Evolutionary conservation across 2,888 invertebrate species (phyloP), one percentile per base, ranked within the genome.

Genomic region (Tiphia femorata): DNA sequence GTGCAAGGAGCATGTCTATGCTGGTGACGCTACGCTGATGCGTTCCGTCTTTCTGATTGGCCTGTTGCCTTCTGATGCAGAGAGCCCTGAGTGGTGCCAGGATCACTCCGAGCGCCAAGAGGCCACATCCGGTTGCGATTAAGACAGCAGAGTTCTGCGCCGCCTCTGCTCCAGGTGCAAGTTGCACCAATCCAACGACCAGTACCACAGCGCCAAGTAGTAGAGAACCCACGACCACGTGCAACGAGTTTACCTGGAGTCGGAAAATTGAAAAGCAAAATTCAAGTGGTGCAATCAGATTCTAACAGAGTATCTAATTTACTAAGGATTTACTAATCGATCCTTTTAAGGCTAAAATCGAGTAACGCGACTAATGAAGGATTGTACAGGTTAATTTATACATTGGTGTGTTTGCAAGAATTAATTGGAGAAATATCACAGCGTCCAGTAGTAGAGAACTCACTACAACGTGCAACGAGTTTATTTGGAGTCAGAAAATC

Each of bases 151-250:
- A 88, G 77, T 92, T 91, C 76, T 91, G 91, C 0, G 91, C 91
- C 10, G 91, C 91, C 76, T 92, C 92, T 0, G 92, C 92, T 10
- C 91, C 91, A 1, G 92, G 92, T 8, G 91, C 91, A 68, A 92
- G 84, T 82, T 92, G 92, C 61, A 92, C 92, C 78, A 92, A 84
- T 20, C 92, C 92, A 68, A 92, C 92, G 59, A 92, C 90, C 75
- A 92, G 84, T 59, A 91, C 87, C 72, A 92, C 91, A 64, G 91
- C 90, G 49, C 92, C 92, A 56, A 92, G 85, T 42, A 92, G 87
- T 58, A 92, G 84, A 10, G 90, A 91, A 14, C 92, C 90, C 62
- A 92, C 92, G 61, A 92, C 88, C 56, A 91, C 87, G 83, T 92
- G 91, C 5, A 92, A 86, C 14, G 90, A 88, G 50, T 91, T 91